Evolutionary conservation across 2,113 vertebrate species (phyloP), one percentile per base, ranked within the genome.

Genomic region (Pseudolaguvia tuberculata): DNA sequence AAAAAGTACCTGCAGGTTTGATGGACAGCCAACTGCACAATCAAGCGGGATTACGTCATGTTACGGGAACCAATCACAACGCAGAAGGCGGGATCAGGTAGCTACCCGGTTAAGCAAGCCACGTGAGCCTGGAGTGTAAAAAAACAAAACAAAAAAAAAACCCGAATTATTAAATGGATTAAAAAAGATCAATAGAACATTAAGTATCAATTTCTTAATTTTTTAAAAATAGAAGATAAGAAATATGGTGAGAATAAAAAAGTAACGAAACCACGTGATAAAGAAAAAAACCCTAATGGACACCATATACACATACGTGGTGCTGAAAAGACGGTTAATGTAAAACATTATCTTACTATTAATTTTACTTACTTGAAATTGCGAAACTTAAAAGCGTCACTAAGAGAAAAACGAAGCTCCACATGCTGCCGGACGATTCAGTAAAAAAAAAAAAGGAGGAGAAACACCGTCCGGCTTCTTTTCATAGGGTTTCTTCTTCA

Each of bases 401-500:
- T 18, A 14, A 51, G 4, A 67, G 12, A 4, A 0, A 12, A 5
- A 1, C 0, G 0, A 42, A 1, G 0, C 0, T 3, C 3, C 15
- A 27, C 63, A 66, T 66, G 21, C 0, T 25, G 12, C 8, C 1
- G 3, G 2, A 5, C 7, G 6, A 2, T 3, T 14, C n/a, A 27
- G 23, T 2, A n/a, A 25, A 66, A 2, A 66, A 45, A 1, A n/a
- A 25, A 66, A 2, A 66, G 63, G 2, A 55, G 61, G 52, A 27
- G 2, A 39, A 3, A 14, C 17, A 1, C 1, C 0, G 6, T 12
- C 0, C 17, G 5, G 13, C 20, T 2, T 27, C 0, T 0, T 20
- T 67, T 76, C 52, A 72, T 79, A 71, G 1, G 4, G 20, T 5
- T 13, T 67, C 78, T 76, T 79, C 72, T 71, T 75, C 50, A 47